A percentile compares a stretch with the other conserved stretches of the same genome.
Conservation (phyloP, 2,888 invertebrate species). For the Sarcophaga carnaria region DNA sequence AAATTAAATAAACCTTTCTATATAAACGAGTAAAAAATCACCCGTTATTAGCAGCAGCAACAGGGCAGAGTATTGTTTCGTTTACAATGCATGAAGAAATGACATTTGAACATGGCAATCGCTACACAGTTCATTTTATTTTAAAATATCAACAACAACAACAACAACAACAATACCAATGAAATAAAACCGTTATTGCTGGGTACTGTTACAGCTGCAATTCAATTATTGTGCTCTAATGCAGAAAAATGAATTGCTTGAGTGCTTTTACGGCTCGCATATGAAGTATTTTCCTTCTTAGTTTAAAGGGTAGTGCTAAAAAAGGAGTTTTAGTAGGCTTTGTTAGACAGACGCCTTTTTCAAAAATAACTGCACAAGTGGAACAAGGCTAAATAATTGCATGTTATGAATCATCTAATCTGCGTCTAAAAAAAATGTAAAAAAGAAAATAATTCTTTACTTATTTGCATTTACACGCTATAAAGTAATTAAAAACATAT, state of each 20-base stretch:
- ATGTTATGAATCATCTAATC: not conserved
- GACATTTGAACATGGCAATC: conserved; percentile 36
- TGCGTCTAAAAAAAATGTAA: not conserved
- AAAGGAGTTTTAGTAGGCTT: not conserved
- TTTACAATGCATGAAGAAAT: conserved; percentile 59
- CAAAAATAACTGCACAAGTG: not conserved
- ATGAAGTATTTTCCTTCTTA: not conserved
- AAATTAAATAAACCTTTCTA: too few species aligned
- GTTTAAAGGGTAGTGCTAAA: not conserved
- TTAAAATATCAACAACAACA: conserved; percentile 6
- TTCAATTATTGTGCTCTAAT: conserved; percentile 67
- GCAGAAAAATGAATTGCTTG: conserved; percentile 64
- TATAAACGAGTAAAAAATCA: too few species aligned
- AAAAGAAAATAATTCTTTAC: not conserved
- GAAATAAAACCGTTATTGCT: too few species aligned
- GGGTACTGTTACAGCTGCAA: conserved; percentile 46
- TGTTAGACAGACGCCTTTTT: not conserved
- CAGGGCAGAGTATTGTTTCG: conserved; percentile 34
- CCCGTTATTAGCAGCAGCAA: too few species aligned
- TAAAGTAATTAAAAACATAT: not conserved
- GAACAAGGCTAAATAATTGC: not conserved
- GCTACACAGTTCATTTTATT: not conserved
- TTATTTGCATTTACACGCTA: not conserved
- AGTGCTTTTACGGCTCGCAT: conserved; percentile 42
- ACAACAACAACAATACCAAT: not conserved